Evolutionary conservation across 1,140 invertebrate species (phyloP).

Genomic region (Aphidius gifuensis): DNA sequence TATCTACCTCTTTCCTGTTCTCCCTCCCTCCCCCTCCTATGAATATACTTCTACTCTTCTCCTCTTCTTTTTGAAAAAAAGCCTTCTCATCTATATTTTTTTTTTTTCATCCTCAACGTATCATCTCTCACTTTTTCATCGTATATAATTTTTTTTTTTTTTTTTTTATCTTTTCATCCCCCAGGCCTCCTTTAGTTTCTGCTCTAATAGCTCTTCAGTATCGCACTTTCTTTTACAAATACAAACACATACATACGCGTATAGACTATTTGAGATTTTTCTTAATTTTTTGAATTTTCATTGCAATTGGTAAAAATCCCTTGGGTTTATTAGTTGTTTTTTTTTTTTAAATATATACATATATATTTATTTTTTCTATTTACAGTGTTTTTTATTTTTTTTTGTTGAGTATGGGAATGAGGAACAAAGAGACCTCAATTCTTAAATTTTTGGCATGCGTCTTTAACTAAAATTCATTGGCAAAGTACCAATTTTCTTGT

Average conservation of each 20-base stretch:
- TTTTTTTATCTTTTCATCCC: too few relatives aligned
- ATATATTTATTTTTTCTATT: constrained; percentile 4
- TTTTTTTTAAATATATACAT: constrained; percentile 4
- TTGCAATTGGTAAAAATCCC: constrained; percentile 1
- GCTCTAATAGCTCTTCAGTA: too few relatives aligned
- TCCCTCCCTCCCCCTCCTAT: neutral
- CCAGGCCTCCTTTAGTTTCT: too few relatives aligned
- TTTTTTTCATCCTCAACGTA: neutral
- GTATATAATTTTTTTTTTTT: neutral
- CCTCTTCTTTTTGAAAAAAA: constrained; percentile 9
- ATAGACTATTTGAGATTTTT: constrained; percentile 15
- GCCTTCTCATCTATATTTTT: constrained; percentile 1
- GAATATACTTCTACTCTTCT: constrained; percentile 3
- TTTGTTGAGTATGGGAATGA: too few relatives aligned
- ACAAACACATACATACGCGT: too few relatives aligned
- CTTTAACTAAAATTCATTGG: constrained; percentile 14
- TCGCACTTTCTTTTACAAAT: too few relatives aligned
- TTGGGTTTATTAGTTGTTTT: constrained; percentile 5
- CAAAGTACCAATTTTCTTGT: constrained; percentile 11
- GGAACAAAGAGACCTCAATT: constrained; percentile 15
- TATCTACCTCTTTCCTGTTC: constrained; percentile 14
- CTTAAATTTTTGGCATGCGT: constrained; percentile 20
- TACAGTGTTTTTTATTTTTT: too few relatives aligned
- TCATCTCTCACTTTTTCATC: neutral
- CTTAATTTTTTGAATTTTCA: constrained; percentile 10